phyloP scores from a whole-genome alignment of 2,113 vertebrate genomes.

The Erythrolamprus reginae region DNA sequence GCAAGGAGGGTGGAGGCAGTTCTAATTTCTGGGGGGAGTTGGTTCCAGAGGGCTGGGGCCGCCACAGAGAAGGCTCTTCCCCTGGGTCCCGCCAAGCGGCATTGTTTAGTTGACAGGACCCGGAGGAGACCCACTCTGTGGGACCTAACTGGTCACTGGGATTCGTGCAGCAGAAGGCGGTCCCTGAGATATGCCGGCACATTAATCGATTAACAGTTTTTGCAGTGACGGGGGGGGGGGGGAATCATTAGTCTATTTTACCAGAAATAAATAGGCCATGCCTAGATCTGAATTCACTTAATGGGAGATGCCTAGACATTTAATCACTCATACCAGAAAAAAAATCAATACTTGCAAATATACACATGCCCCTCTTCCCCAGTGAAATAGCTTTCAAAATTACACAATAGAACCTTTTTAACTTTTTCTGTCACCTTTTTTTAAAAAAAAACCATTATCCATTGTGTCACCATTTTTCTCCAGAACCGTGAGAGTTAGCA shows the following conservation, averaged over 20 bases:
- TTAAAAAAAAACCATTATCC: too few species aligned
- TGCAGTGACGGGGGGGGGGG: neutral
- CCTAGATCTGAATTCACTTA: neutral
- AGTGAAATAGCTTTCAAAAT: neutral
- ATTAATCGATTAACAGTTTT: neutral
- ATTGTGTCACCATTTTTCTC: neutral
- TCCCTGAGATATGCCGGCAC: too few species aligned
- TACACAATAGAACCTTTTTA: neutral
- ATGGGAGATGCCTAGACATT: neutral
- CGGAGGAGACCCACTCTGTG: too few species aligned
- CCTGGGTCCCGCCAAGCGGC: too few species aligned
- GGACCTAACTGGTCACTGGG: too few species aligned
- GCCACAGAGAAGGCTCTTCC: too few species aligned
- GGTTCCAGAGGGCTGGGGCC: too few species aligned
- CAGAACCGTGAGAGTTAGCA: neutral
- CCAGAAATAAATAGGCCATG: neutral
- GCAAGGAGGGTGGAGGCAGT: too few species aligned
- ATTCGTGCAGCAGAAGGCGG: too few species aligned
- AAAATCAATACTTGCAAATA: neutral
- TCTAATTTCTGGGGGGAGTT: too few species aligned
- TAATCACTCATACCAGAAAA: constrained; percentile 12
- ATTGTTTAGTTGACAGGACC: too few species aligned
- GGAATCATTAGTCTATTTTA: constrained; percentile 12
- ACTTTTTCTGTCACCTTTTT: neutral
- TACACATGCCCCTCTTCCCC: neutral